These are phyloP conservation scores for Corythoichthys haematopterus DNA, from an alignment of 2,113 vertebrate species.

Conservation along the genomic window DNA sequence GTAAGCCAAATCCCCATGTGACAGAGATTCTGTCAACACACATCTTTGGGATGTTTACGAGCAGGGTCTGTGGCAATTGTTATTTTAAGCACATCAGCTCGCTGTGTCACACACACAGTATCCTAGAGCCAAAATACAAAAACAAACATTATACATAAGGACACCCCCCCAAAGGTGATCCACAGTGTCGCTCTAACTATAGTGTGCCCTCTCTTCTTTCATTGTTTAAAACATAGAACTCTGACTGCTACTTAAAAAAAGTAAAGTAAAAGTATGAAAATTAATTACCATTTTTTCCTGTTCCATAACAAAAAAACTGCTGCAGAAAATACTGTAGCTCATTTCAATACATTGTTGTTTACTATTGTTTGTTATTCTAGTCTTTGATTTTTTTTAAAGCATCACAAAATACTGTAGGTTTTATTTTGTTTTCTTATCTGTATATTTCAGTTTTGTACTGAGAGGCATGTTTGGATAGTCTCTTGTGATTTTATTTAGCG, in stretches of 20 bases:
- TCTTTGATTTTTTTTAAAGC: background rate
- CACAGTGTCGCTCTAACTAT: constrained; percentile 28
- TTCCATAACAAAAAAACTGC: background rate
- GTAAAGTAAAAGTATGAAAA: background rate
- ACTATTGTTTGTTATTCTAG: background rate
- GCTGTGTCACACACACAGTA: constrained; percentile 25
- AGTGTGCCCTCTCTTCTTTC: constrained; percentile 21
- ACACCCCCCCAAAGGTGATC: constrained; percentile 35
- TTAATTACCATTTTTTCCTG: background rate
- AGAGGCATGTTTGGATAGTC: background rate
- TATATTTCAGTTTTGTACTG: background rate
- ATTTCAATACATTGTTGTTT: background rate
- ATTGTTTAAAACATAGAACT: constrained; percentile 26
- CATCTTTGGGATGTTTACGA: constrained; percentile 20
- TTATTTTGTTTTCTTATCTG: background rate
- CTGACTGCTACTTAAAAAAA: constrained; percentile 5
- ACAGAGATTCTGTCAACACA: constrained; percentile 9
- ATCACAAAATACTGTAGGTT: background rate
- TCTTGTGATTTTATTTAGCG: background rate
- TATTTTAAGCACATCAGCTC: constrained; percentile 31
- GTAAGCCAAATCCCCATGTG: background rate
- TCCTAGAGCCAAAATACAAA: constrained; percentile 24
- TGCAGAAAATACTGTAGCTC: background rate
- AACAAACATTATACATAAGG: constrained; percentile 20
- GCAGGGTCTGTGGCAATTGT: constrained; percentile 20